phyloP scores from a whole-genome alignment of 2,888 invertebrate genomes.

The Himalopsyche kuldschensis region DNA sequence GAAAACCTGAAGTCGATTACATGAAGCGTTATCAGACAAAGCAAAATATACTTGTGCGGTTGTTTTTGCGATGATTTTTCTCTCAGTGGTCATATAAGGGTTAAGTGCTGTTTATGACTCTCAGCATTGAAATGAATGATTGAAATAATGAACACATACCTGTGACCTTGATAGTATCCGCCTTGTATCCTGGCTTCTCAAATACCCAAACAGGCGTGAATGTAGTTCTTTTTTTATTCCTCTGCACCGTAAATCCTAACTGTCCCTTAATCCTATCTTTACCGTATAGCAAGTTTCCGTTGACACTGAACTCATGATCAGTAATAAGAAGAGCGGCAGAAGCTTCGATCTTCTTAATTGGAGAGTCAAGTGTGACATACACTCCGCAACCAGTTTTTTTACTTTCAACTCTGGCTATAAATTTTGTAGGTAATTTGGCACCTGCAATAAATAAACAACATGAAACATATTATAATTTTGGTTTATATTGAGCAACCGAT shows the following conservation, averaged over 20 bases:
- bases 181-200: background rate
- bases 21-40: too few species aligned
- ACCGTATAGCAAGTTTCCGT: background rate
- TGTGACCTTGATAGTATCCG: background rate
- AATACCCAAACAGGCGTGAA: background rate
- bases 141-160: background rate
- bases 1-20: too few species aligned
- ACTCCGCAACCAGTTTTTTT: background rate
- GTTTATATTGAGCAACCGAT: too few species aligned
- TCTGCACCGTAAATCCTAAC: background rate
- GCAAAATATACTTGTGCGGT: too few species aligned
- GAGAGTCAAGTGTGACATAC: constrained; percentile 60
- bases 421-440: background rate
- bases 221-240: background rate
- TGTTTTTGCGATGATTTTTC: too few species aligned
- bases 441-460: background rate
- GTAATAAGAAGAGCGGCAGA: constrained; percentile 41
- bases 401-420: background rate
- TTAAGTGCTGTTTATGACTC: too few species aligned
- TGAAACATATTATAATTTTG: too few species aligned
- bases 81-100: too few species aligned
- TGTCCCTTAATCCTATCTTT: background rate
- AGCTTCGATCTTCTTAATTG: constrained; percentile 61
- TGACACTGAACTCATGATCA: background rate
- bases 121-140: too few species aligned